These are phyloP conservation scores for Marmota flaviventris DNA, from an alignment of 2,113 vertebrate genomes.

Conservation along the genomic window DNA sequence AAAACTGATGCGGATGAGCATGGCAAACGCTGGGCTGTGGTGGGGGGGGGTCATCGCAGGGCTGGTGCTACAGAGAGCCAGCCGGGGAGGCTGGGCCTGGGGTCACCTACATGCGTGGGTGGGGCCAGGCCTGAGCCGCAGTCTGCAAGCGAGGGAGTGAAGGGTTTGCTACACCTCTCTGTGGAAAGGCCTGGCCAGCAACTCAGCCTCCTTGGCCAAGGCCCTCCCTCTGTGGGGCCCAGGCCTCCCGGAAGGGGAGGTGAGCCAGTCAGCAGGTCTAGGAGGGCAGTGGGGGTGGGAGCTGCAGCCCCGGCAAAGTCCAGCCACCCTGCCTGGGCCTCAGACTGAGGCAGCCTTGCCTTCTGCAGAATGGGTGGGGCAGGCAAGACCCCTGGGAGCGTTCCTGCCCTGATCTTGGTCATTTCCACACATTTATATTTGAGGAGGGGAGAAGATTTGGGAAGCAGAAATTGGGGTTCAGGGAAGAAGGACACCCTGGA, in stretches of 20 bases:
- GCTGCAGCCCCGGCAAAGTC: not conserved
- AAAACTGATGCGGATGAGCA: not conserved
- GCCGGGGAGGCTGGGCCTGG: not conserved
- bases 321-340: not conserved
- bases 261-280: not conserved
- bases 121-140: not conserved
- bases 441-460: not conserved
- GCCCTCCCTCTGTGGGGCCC: not conserved
- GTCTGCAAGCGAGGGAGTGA: not conserved
- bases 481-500: not conserved
- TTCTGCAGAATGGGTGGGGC: not conserved
- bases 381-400: not conserved
- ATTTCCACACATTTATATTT: not conserved
- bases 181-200: not conserved
- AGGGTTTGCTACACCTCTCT: not conserved
- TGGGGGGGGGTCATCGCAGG: not conserved
- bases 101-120: too few species aligned
- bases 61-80: not conserved
- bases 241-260: constrained; percentile 2
- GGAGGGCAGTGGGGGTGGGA: not conserved
- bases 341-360: not conserved
- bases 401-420: not conserved
- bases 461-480: not conserved
- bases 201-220: not conserved
- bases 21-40: accelerated